Evolutionary conservation across 2,113 vertebrate species (phyloP).

Genomic region (Gymnobelideus leadbeateri): DNA sequence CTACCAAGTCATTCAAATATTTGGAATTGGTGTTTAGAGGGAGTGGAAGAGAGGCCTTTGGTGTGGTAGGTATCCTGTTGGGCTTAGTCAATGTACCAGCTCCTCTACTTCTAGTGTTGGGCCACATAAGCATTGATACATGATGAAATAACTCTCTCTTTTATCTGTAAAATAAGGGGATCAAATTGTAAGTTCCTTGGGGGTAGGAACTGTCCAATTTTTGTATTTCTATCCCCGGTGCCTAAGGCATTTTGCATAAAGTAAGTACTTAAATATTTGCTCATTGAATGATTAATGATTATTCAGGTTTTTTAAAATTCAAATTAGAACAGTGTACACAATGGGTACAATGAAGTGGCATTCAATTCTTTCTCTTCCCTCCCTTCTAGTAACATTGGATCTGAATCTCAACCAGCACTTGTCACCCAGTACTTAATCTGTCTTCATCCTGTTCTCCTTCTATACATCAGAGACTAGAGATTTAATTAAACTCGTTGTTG

Average conservation of each 20-base stretch:
- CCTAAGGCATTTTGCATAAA: neutral
- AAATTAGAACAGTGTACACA: neutral
- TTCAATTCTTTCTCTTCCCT: neutral
- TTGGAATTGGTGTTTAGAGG: neutral
- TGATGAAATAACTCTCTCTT: neutral
- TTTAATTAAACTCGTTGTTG: neutral
- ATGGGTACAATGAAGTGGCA: neutral
- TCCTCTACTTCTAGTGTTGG: neutral
- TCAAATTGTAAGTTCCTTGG: neutral
- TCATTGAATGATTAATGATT: neutral
- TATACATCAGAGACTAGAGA: neutral
- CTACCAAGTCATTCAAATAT: conserved; percentile 14
- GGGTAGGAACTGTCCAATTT: neutral
- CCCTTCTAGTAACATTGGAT: neutral
- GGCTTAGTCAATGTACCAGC: neutral
- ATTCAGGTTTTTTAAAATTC: neutral
- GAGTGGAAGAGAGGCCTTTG: neutral
- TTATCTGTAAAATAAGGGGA: neutral
- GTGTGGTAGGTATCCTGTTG: too few relatives aligned
- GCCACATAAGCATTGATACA: neutral
- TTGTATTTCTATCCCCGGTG: neutral
- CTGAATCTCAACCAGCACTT: neutral
- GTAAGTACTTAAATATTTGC: neutral
- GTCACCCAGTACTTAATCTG: neutral
- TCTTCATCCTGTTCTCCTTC: neutral